Conservation (phyloP, 2,113 vertebrate species). For the Acanthisitta chloris region DNA sequence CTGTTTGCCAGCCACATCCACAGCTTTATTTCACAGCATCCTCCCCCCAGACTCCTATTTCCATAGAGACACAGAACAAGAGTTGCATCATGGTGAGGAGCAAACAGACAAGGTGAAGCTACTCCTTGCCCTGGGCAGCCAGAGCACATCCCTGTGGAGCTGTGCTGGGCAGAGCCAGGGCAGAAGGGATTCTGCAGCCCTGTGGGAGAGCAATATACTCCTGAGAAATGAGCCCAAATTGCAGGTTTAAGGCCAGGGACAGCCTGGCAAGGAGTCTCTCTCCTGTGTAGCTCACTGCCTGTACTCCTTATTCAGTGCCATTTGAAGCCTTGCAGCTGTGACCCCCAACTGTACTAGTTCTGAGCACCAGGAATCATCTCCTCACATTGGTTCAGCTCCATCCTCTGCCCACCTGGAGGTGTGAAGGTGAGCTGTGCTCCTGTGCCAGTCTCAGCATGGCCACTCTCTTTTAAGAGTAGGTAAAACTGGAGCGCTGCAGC, state of each 20-base stretch:
- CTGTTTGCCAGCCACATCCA: neutral
- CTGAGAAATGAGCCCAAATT: neutral
- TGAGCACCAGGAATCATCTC: neutral
- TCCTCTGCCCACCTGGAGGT: accelerated
- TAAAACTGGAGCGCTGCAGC: neutral
- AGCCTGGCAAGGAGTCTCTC: neutral
- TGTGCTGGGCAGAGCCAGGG: neutral
- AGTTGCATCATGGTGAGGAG: neutral
- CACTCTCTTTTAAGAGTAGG: neutral
- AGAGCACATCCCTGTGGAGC: accelerated
- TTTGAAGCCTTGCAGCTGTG: neutral
- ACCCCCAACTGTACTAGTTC: neutral
- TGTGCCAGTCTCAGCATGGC: accelerated
- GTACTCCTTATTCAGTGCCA: neutral
- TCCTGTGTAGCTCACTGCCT: neutral
- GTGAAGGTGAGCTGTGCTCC: neutral
- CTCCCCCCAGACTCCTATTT: neutral
- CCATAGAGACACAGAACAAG: accelerated
- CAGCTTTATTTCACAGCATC: neutral
- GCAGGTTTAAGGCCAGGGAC: neutral
- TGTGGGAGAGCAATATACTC: neutral
- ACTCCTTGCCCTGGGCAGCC: accelerated
- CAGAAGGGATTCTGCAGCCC: neutral
- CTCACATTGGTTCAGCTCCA: neutral
- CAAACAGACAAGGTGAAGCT: neutral